phyloP scores from a whole-genome alignment of 2,888 invertebrate genomes.

The Timandra comae region DNA sequence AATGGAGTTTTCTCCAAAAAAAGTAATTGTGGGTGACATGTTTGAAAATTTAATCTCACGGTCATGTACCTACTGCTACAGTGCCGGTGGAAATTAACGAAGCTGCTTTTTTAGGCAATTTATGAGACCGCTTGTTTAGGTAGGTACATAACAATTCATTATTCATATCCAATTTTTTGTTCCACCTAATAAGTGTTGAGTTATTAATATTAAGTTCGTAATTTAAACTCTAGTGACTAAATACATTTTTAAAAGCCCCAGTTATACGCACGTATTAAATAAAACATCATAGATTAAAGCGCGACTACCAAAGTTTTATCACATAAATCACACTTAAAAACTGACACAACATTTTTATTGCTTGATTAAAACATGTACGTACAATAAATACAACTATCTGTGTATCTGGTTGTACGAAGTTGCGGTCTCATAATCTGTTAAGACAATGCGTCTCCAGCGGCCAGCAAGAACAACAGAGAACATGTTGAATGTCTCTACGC shows the following conservation, averaged over 20 bases:
- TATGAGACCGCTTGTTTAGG: constrained; percentile 29
- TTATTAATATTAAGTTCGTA: too few species aligned
- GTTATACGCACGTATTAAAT: too few species aligned
- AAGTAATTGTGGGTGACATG: constrained; percentile 52
- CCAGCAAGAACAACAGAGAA: constrained; percentile 49
- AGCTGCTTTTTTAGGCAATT: constrained; percentile 50
- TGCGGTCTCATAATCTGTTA: constrained; percentile 4
- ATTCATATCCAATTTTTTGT: constrained; percentile 17
- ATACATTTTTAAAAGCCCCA: too few species aligned
- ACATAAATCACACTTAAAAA: too few species aligned
- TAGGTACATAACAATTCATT: constrained; percentile 24
- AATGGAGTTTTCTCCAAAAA: constrained; percentile 52
- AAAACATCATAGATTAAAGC: too few species aligned
- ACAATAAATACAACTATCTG: neutral
- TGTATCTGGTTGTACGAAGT: neutral
- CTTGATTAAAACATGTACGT: neutral
- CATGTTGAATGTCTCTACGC: constrained; percentile 66
- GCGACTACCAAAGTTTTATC: too few species aligned
- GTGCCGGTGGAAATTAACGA: constrained; percentile 51
- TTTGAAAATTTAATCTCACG: constrained; percentile 66
- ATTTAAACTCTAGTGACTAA: too few species aligned
- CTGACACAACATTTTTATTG: neutral
- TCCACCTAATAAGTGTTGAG: constrained; percentile 2
- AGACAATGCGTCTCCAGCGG: constrained; percentile 36
- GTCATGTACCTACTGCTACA: constrained; percentile 44